Evolutionary conservation across 2,888 invertebrate species (phyloP), one percentile per base, ranked within the genome.

Genomic region (Nowickia ferox): DNA sequence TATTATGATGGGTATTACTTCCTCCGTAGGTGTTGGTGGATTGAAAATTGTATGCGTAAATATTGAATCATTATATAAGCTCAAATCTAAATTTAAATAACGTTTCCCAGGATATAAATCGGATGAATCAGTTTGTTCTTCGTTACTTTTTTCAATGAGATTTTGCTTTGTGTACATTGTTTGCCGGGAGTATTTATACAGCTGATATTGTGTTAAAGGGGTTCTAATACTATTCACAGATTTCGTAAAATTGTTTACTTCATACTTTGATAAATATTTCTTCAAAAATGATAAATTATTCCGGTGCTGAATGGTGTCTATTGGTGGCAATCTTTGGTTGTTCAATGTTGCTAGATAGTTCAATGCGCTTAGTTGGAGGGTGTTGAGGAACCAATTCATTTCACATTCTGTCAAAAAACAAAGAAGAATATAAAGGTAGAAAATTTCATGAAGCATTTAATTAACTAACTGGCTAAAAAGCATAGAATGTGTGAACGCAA

Each of bases 161-260:
- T 57, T 69, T 19, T 63, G 57, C 5, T 19, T 66, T n/a, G 65
- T 55, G 30, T 76, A 40, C 15, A 74, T 42, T 22, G 81, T 15
- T 59, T 55, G 69, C 15, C 57, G 42, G 19, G 80, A 46, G 17
- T 42, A 57, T 9, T 51, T 69, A 69, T 71, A 69, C 17, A 81
- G 77, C 69, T 87, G 84, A 63, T 78, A 84, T 59, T 84, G 84
- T 13, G 74, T 78, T 51, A 84, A 59, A 1, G 84, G 84, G 1
- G 81, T 81, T 44, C 77, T 30, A 6, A 87, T 59, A 81, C 86
- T 87, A 84, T 87, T 84, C 81, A 87, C 84, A 40, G 84, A 80
- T 69, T 65, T 63, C 11, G 84, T 84, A 71, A 65, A 65, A 13
- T 74, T 77, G 22, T 77, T 66, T 13, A 55, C 40, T 38, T 75